Conservation (phyloP, 1,140 invertebrate species). For the Drosophila auraria region DNA sequence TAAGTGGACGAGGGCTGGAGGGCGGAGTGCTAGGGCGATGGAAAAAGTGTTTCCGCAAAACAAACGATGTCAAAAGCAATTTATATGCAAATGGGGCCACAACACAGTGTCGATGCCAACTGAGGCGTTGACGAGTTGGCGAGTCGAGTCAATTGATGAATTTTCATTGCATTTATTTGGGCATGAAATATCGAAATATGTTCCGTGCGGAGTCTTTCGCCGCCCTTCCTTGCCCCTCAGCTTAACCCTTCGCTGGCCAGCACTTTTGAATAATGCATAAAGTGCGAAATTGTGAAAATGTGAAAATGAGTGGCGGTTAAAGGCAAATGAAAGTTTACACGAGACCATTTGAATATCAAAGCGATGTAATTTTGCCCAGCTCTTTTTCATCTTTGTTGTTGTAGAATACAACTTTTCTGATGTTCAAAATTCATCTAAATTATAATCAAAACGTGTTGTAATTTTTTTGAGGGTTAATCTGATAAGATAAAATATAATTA, state of each 20-base stretch:
- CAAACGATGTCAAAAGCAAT: constrained; percentile 72
- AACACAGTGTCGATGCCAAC: constrained; percentile 44
- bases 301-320: constrained; percentile 65
- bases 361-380: constrained; percentile 42
- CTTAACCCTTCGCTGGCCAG: constrained; percentile 65
- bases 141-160: constrained; percentile 77
- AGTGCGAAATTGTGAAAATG: constrained; percentile 55
- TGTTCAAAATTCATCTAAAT: constrained; percentile 64
- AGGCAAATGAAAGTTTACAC: constrained; percentile 65
- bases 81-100: constrained; percentile 77
- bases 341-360: constrained; percentile 81
- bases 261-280: constrained; percentile 82
- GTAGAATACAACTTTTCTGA: constrained; percentile 10
- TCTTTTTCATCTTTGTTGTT: constrained; percentile 17
- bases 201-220: constrained; percentile 21
- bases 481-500: constrained; percentile 8
- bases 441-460: constrained; percentile 48
- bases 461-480: constrained; percentile 10
- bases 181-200: constrained; percentile 75
- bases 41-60: constrained; percentile 49
- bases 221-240: neutral
- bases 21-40: neutral
- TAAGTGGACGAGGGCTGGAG: constrained; percentile 6
- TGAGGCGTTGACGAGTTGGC: constrained; percentile 51
- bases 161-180: constrained; percentile 83